phyloP scores from a whole-genome alignment of 2,888 invertebrate genomes.

The Drosophila mimetica region DNA sequence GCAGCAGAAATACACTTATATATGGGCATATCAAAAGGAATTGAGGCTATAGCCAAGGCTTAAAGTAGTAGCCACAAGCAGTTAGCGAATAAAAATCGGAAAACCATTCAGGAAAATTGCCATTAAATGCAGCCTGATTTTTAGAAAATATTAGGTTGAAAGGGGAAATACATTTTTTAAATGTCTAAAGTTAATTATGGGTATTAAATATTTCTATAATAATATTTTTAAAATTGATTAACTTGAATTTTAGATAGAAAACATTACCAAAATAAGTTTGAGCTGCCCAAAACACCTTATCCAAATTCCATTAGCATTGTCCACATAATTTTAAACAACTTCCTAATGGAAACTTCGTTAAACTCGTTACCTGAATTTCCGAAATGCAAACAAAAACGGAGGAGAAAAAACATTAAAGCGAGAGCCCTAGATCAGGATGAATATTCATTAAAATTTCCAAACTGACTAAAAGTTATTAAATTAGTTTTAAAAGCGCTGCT shows the following conservation, averaged over 20 bases:
- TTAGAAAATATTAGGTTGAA: background rate
- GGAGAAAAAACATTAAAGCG: background rate
- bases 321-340: background rate
- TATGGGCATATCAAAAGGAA: background rate
- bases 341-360: slow-evolving; percentile 2
- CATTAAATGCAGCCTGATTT: slow-evolving; percentile 7
- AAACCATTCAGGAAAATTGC: background rate
- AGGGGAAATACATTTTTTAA: too few species aligned
- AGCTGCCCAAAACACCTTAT: background rate
- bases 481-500: background rate
- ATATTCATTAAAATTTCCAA: slow-evolving; percentile 7
- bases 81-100: slow-evolving; percentile 8
- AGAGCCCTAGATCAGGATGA: background rate
- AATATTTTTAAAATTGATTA: too few species aligned
- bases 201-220: too few species aligned
- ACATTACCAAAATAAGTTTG: background rate
- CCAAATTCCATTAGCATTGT: background rate
- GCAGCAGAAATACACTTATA: background rate
- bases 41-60: background rate
- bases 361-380: slow-evolving; percentile 8
- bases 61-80: background rate
- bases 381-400: background rate
- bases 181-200: too few species aligned
- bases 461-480: slow-evolving; percentile 10
- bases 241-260: too few species aligned